phyloP scores from a whole-genome alignment of 2,888 invertebrate species.

The Mechanitis mazaeus region DNA sequence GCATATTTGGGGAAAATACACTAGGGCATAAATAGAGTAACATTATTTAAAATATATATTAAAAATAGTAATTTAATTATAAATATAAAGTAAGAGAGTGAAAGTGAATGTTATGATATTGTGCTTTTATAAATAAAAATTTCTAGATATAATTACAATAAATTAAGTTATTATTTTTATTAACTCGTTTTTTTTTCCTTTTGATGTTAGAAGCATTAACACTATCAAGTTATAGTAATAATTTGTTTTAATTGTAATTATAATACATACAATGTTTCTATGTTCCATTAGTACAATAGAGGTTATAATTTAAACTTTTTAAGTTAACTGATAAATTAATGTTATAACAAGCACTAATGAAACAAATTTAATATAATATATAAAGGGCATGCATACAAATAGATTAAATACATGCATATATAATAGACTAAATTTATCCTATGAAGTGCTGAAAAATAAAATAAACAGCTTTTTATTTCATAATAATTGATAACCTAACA shows the following conservation, averaged over 20 bases:
- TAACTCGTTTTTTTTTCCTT: slow-evolving; percentile 38
- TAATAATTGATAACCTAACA: too few relatives aligned
- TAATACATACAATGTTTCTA: too few relatives aligned
- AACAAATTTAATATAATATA: too few relatives aligned
- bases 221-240: too few relatives aligned
- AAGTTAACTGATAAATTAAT: too few relatives aligned
- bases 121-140: slow-evolving; percentile 26
- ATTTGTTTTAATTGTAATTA: too few relatives aligned
- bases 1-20: slow-evolving; percentile 99
- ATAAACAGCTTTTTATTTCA: background rate
- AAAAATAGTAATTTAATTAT: slow-evolving; percentile 15
- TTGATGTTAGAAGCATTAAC: slow-evolving; percentile 9
- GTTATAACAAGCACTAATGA: too few relatives aligned
- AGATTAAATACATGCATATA: too few relatives aligned
- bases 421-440: too few relatives aligned
- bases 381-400: too few relatives aligned
- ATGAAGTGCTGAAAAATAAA: slow-evolving; percentile 6
- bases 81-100: slow-evolving; percentile 25
- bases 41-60: slow-evolving; percentile 15
- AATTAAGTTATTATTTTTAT: slow-evolving; percentile 53
- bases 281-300: too few relatives aligned
- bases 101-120: slow-evolving; percentile 30
- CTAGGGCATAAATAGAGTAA: slow-evolving; percentile 77
- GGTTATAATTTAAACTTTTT: too few relatives aligned
- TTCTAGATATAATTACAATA: slow-evolving; percentile 33